Percentiles rank a stretch among this genome's conserved stretches.
Conservation (phyloP, 2,113 vertebrate species). For the Megaleporinus macrocephalus region DNA sequence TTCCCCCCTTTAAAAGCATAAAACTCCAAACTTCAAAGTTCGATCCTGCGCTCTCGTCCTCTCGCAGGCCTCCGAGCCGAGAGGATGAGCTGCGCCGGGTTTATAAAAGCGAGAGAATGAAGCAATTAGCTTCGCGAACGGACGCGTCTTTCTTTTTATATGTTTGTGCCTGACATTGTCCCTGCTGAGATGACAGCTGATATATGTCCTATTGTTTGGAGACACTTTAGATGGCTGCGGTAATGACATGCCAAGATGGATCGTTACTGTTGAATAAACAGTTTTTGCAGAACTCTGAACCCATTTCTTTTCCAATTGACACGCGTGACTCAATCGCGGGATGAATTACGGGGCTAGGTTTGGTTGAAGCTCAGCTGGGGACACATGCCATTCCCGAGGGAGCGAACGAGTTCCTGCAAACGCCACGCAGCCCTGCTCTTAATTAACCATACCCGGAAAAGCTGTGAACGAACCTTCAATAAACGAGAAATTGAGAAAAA, state of each 20-base stretch:
- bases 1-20: constrained; percentile 27
- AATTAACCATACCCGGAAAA: constrained; percentile 19
- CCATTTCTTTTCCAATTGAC: constrained; percentile 18
- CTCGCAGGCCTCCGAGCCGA: not conserved
- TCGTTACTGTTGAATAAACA: constrained; percentile 40
- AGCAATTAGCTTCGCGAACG: constrained; percentile 1
- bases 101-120: constrained; percentile 6
- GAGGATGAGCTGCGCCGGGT: not conserved
- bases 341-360: constrained; percentile 21
- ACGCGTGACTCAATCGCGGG: not conserved
- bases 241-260: constrained; percentile 36
- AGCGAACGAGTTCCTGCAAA: not conserved
- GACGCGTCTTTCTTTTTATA: not conserved
- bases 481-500: not conserved
- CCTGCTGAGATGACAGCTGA: constrained; percentile 1
- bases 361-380: constrained; percentile 19
- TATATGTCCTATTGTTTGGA: constrained; percentile 38
- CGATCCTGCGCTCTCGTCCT: not conserved
- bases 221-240: not conserved
- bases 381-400: not conserved
- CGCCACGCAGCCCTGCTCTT: constrained; percentile 5
- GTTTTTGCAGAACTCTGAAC: not conserved
- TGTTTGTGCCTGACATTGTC: not conserved
- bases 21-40: constrained; percentile 29
- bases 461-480: constrained; percentile 21